A percentile compares a stretch with the other conserved stretches of the same genome.
Evolutionary conservation across 2,797 vertebrate species (phyloP).

Genomic region (Buphagus erythrorhynchus): DNA sequence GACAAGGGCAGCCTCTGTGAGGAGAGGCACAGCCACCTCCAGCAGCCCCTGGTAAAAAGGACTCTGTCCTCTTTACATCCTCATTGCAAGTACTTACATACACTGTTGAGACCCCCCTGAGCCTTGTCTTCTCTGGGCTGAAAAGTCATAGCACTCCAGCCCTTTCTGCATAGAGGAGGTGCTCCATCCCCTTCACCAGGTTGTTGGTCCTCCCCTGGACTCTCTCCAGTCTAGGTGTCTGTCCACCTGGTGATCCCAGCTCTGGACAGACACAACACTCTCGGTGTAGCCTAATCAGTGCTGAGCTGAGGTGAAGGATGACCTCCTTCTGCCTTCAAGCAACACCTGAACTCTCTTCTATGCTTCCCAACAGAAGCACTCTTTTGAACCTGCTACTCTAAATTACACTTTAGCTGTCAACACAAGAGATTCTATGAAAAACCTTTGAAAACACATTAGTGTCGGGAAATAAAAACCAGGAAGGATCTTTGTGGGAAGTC

Average conservation of each 20-base stretch:
- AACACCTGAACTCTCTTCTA: not conserved
- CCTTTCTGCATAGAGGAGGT: not conserved
- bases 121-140: not conserved
- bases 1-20: not conserved
- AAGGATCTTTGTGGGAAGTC: not conserved
- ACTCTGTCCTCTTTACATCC: not conserved
- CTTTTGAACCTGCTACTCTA: rapidly evolving
- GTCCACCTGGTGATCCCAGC: not conserved
- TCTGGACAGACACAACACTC: not conserved
- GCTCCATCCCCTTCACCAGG: not conserved
- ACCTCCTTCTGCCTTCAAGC: not conserved
- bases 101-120: not conserved
- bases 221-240: not conserved
- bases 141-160: not conserved
- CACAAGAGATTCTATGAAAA: not conserved
- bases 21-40: not conserved
- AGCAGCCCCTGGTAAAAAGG: not conserved
- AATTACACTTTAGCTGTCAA: not conserved
- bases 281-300: not conserved
- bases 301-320: not conserved
- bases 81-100: not conserved
- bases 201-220: not conserved
- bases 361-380: not conserved
- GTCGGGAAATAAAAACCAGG: rapidly evolving
- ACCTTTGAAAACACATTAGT: rapidly evolving